These are phyloP conservation scores for Parazoanthus swiftii DNA, from an alignment of 92 coral and sea anemone genomes.

Conservation along the genomic window DNA sequence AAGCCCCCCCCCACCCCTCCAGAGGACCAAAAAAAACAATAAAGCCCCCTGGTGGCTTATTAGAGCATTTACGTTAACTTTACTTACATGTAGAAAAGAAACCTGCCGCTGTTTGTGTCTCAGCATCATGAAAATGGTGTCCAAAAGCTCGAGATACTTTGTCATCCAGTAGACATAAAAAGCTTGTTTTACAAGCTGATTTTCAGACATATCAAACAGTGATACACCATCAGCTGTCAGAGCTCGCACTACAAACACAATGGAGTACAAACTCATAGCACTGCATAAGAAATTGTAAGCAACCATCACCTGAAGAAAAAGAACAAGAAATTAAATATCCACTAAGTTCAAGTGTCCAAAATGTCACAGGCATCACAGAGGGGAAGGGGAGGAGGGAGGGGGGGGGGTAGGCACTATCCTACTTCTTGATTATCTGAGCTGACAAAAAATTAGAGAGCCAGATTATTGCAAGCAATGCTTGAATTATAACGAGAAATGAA, in stretches of 20 bases:
- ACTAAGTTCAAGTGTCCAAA: too few relatives aligned
- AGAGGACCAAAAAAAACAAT: too few relatives aligned
- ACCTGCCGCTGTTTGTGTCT: slow-evolving; percentile 90
- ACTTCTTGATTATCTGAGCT: too few relatives aligned
- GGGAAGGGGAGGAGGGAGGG: too few relatives aligned
- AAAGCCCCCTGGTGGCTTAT: too few relatives aligned
- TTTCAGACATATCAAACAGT: slow-evolving; percentile 58
- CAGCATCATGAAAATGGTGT: slow-evolving; percentile 90
- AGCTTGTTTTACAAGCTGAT: slow-evolving; percentile 73
- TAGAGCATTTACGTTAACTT: too few relatives aligned
- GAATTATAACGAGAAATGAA: too few relatives aligned
- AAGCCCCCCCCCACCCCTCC: too few relatives aligned
- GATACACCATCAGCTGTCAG: slow-evolving; percentile 53
- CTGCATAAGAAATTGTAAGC: slow-evolving; percentile 92
- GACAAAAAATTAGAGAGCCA: too few relatives aligned
- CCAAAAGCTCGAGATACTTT: slow-evolving; percentile 80
- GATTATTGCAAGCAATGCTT: too few relatives aligned
- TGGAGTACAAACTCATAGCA: slow-evolving; percentile 79
- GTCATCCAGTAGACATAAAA: slow-evolving; percentile 74
- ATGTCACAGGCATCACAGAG: too few relatives aligned
- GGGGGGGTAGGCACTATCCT: too few relatives aligned
- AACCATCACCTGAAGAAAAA: slow-evolving; percentile 65
- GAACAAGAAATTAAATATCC: neutral
- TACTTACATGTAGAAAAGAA: slow-evolving; percentile 52
- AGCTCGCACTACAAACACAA: slow-evolving; percentile 43